Evolutionary conservation across 2,888 invertebrate species (phyloP), one percentile per base, ranked within the genome.

Genomic region (Baronia brevicornis): DNA sequence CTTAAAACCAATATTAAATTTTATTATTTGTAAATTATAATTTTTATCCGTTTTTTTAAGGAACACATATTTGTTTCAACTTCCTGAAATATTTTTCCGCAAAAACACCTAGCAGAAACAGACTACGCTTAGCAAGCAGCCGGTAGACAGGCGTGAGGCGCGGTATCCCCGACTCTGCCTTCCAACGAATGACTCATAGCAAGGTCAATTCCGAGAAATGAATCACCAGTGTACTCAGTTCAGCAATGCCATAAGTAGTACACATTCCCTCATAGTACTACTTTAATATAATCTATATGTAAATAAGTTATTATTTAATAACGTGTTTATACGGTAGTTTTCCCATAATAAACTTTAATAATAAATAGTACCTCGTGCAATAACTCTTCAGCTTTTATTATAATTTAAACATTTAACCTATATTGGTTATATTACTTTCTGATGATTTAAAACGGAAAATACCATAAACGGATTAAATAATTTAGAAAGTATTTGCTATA

Each of bases 151-250:
- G 79, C 79, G 80, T 78, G 82, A 80, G 74, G 80, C 80, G 82
- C 84, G 84, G 84, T 84, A 84, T 85, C 84, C 84, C 84, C 84
- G 67, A 80, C 82, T 82, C 80, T 84, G 84, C 82, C 80, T 80
- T 77, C 78, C 75, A 79, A 57, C 80, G 84, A 84, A 80, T 85
- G 84, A 85, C 84, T 85, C 84, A 85, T 84, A 73, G 82, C 84
- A 84, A 85, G 84, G 84, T 84, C 84, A 84, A 84, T 84, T 84
- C 84, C 80, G 84, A 85, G 82, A 82, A 82, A 82, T 84, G 84
- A 85, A 82, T 84, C 84, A 84, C 80, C 79, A 73, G 62, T 63
- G 63, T 66, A 68, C 70, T 75, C 75, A 75, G 71, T 73, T 78
- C 78, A 55, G 79, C 68, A 82, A 80, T 65, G 78, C 55, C 65